Evolutionary conservation across 2,113 vertebrate genomes (phyloP), one percentile per base, ranked within the genome.

Genomic region (Pavo muticus): DNA sequence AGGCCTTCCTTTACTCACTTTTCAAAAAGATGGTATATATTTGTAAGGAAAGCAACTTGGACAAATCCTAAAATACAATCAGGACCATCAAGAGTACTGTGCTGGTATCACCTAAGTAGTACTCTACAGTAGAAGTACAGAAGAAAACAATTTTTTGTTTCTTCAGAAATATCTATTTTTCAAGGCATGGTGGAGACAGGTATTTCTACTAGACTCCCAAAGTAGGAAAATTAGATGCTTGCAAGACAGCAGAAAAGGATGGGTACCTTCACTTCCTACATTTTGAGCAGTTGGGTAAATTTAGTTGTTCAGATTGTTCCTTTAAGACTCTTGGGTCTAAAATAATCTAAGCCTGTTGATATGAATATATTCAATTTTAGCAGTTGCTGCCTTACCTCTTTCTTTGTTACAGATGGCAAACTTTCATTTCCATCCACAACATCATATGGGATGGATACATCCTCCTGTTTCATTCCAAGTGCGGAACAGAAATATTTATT

Each of bases 321-420:
- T 81, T 69, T 69, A 54, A 91, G 81, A 61, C 40, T 89, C n/a
- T 39, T 48, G 14, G 17, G 59, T 79, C 27, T 92, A 81, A 96
- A 96, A 91, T 84, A 95, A 72, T 91, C 54, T 73, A 67, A 88
- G 80, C 48, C 71, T 39, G 12, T 87, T 89, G 73, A 64, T 92
- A 61, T 15, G 84, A 93, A 57, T 63, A 63, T 82, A 19, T 78
- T 87, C 39, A 14, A 69, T 94, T 92, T 94, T 79, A 92, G 70
- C 74, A 92, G 37, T 89, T 85, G 54, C 88, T 94, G 88, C 59
- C 92, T 96, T 96, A 96, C 96, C 95, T 96, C 95, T 95, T 90
- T 94, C 96, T 96, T 96, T 96, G 94, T 96, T 96, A 88, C 96
- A 96, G 96, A 96, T 96, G 96, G 96, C 86, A 96, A 96, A 96